phyloP scores from a whole-genome alignment of 2,888 invertebrate genomes.

The Nephrocerus scutellatus region DNA sequence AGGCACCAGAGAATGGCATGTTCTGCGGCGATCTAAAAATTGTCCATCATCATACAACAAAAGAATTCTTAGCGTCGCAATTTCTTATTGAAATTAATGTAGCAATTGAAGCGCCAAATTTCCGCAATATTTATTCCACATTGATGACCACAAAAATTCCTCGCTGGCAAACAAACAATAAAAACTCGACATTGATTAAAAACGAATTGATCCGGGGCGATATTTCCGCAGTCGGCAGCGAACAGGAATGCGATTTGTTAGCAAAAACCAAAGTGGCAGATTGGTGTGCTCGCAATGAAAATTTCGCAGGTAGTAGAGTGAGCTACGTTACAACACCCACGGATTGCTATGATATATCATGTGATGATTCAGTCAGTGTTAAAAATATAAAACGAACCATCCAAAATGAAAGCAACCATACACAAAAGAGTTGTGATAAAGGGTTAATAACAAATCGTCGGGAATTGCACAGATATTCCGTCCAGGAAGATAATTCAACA shows the following conservation, averaged over 20 bases:
- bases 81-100: conserved; percentile 22
- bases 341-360: conserved; percentile 22
- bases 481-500: too few species aligned
- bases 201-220: too few species aligned
- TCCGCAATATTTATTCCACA: conserved; percentile 15
- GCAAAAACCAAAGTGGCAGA: conserved; percentile 31
- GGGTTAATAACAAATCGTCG: too few species aligned
- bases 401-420: too few species aligned
- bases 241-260: conserved; percentile 19
- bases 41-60: conserved; percentile 25
- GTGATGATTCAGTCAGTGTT: conserved; percentile 31
- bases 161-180: conserved; percentile 26
- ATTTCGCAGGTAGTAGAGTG: conserved; percentile 12
- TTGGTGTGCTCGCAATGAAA: conserved; percentile 29
- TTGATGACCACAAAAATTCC: conserved; percentile 21
- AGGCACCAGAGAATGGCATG: conserved; percentile 11
- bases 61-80: conserved; percentile 22
- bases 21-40: conserved; percentile 29
- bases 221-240: too few species aligned
- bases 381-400: too few species aligned
- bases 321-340: background rate
- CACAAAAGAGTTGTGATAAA: too few species aligned
- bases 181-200: conserved; percentile 25
- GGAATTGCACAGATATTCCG: too few species aligned
- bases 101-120: conserved; percentile 12